Conservation (phyloP, 2,888 invertebrate genomes). For the Pheosia tremula region DNA sequence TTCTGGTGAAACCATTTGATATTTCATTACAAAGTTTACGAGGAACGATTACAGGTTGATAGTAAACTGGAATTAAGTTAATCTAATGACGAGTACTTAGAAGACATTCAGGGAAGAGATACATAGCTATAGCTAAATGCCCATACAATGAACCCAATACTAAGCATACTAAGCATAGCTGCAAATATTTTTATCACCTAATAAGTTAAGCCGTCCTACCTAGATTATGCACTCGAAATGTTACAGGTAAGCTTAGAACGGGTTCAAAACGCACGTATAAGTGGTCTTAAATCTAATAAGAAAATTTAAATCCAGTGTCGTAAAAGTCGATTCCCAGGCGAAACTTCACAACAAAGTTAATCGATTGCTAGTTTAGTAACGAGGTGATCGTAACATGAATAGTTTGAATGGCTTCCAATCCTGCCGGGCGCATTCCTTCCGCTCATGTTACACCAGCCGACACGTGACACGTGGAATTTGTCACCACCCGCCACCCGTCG, state of each 20-base stretch:
- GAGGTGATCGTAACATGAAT: constrained; percentile 35
- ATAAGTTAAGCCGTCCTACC: no score
- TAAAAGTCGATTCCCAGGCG: no score
- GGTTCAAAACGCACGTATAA: no score
- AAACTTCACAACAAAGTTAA: constrained; percentile 9
- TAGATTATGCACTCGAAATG: no score
- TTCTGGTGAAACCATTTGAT: constrained; percentile 22
- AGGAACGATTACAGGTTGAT: neutral
- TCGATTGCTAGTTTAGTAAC: constrained; percentile 20
- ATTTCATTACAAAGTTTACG: constrained; percentile 4
- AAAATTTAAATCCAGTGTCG: no score
- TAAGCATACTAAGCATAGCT: no score
- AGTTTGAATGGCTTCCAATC: constrained; percentile 51
- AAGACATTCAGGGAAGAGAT: neutral
- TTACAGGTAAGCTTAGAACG: no score
- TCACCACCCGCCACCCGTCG: constrained; percentile 45
- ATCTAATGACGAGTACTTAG: neutral
- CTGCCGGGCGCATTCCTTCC: constrained; percentile 53
- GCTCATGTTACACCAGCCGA: constrained; percentile 49
- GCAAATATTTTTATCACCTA: no score
- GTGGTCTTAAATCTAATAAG: no score
- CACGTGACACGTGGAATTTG: constrained; percentile 62
- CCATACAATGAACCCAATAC: no score
- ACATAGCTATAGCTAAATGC: neutral
- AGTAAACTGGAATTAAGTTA: neutral